A percentile compares a stretch with the other conserved stretches of the same genome.
Evolutionary conservation across 2,797 vertebrate species (phyloP).

Genomic region (Pelochelys cantorii): DNA sequence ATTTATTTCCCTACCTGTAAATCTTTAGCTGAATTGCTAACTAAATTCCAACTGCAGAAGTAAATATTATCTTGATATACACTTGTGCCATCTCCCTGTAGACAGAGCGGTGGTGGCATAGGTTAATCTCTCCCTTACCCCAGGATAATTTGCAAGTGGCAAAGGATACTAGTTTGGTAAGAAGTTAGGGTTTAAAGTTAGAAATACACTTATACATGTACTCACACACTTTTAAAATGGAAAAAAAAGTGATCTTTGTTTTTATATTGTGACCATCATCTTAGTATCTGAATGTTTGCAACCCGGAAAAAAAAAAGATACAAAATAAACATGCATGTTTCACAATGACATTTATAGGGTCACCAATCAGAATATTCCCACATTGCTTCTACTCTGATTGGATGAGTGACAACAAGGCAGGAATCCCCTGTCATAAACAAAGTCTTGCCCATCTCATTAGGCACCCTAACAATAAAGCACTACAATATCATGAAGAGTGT

Average conservation of each 20-base stretch:
- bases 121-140: neutral
- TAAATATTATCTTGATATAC: neutral
- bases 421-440: neutral
- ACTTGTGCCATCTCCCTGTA: neutral
- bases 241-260: neutral
- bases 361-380: neutral
- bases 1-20: conserved; percentile 3
- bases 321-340: neutral
- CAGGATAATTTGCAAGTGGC: neutral
- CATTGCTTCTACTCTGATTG: accelerated
- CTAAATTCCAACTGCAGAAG: neutral
- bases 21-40: neutral
- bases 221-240: neutral
- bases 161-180: neutral
- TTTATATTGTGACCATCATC: neutral
- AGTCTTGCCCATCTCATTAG: neutral
- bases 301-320: neutral
- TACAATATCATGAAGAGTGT: accelerated
- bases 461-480: neutral
- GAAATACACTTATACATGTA: neutral
- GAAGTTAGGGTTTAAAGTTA: neutral
- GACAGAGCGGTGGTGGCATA: neutral
- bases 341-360: neutral
- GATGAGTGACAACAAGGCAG: neutral
- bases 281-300: neutral